phyloP scores from a whole-genome alignment of 2,888 invertebrate species.

The Clepsis dumicolana region DNA sequence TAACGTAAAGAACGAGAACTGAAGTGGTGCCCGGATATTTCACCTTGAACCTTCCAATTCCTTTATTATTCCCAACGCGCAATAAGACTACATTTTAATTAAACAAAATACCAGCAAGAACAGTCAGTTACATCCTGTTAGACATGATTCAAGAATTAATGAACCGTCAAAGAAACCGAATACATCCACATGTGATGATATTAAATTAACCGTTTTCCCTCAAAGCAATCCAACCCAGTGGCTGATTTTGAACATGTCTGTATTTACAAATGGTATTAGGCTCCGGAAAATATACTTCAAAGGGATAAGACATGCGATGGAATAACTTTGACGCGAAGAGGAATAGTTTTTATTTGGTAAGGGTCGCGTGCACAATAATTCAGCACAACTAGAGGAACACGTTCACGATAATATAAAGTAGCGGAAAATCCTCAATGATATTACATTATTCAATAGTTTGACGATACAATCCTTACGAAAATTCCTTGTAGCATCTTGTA shows the following conservation, averaged over 20 bases:
- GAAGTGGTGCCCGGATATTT: too few species aligned
- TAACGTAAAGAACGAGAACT: too few species aligned
- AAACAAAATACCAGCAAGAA: neutral
- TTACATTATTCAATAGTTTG: too few species aligned
- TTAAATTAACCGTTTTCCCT: constrained; percentile 31
- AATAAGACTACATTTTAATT: neutral
- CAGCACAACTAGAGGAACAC: neutral
- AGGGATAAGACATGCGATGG: constrained; percentile 18
- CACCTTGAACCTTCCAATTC: too few species aligned
- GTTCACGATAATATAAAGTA: too few species aligned
- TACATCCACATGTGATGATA: constrained; percentile 27
- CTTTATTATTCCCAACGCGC: neutral
- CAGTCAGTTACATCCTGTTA: neutral
- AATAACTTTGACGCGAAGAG: constrained; percentile 8
- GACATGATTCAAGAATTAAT: constrained; percentile 18
- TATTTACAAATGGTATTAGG: constrained; percentile 35
- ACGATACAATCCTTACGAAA: too few species aligned
- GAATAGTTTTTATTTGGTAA: constrained; percentile 2
- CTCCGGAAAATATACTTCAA: constrained; percentile 15
- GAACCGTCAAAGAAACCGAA: constrained; percentile 38
- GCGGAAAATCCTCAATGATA: too few species aligned
- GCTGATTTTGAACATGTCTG: constrained; percentile 30
- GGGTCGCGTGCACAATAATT: neutral
- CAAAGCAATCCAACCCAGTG: constrained; percentile 26
- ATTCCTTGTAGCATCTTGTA: too few species aligned